Conservation (phyloP, 2,113 vertebrate genomes). For the Chauna torquata region DNA sequence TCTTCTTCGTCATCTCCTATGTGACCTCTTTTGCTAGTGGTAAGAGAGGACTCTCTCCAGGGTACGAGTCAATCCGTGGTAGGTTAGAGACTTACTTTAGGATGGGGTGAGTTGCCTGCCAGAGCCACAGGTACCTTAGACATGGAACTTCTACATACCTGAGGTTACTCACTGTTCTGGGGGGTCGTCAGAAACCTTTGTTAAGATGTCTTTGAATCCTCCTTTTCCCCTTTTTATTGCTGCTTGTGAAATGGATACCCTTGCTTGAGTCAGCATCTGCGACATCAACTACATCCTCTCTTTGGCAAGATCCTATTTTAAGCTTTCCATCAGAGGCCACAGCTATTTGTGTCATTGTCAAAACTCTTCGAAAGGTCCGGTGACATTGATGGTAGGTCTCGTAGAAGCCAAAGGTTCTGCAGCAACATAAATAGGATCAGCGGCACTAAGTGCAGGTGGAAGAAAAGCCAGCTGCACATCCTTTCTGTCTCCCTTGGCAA, state of each 20-base stretch:
- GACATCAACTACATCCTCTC: background rate
- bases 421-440: conserved; percentile 50
- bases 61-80: background rate
- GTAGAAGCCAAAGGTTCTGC: conserved; percentile 50
- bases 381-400: conserved; percentile 36
- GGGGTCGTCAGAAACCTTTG: background rate
- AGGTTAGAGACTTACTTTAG: background rate
- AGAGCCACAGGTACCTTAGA: background rate
- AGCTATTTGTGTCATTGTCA: conserved; percentile 42
- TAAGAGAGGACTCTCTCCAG: background rate
- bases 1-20: background rate
- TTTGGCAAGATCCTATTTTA: conserved; percentile 25
- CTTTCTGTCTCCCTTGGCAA: conserved; percentile 72
- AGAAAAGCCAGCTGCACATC: conserved; percentile 68
- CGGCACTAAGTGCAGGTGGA: conserved; percentile 57
- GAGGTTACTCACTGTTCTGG: background rate
- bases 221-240: background rate
- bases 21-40: background rate
- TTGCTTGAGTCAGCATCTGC: conserved; percentile 18
- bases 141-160: background rate
- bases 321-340: background rate
- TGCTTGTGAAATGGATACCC: conserved; percentile 6
- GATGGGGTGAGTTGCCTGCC: background rate
- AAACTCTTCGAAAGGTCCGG: conserved; percentile 11
- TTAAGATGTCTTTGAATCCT: background rate